Evolutionary conservation across 2,888 invertebrate genomes (phyloP).

Genomic region (Caenorhabditis auriculariae): DNA sequence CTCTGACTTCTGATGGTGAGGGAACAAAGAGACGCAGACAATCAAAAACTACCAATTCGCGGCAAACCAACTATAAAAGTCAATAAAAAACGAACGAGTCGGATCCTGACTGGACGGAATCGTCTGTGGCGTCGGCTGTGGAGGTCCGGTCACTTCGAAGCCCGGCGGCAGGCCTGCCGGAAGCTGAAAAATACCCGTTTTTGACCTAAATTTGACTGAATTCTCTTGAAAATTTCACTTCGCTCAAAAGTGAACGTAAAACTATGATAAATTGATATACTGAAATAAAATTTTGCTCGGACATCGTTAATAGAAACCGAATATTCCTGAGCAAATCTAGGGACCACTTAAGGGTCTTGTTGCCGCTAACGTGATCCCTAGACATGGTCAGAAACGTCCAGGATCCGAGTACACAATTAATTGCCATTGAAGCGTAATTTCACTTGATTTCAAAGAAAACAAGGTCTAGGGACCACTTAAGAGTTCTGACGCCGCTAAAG

Average conservation of each 20-base stretch:
- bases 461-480: too few species aligned
- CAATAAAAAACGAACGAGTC: background rate
- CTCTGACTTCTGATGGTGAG: background rate
- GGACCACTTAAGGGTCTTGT: too few species aligned
- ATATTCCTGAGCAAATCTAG: too few species aligned
- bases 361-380: too few species aligned
- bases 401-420: too few species aligned
- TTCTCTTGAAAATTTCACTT: background rate
- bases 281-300: background rate
- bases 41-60: background rate
- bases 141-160: conserved; percentile 58
- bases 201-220: background rate
- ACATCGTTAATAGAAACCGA: too few species aligned
- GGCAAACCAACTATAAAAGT: background rate
- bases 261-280: background rate
- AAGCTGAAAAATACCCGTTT: conserved; percentile 22
- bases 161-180: conserved; percentile 59
- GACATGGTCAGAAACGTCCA: too few species aligned
- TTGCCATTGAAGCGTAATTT: too few species aligned
- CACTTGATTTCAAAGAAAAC: too few species aligned
- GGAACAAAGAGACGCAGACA: background rate
- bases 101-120: conserved; percentile 9
- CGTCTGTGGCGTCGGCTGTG: conserved; percentile 47
- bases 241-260: background rate
- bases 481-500: too few species aligned